These are phyloP conservation scores for Sebastes hubbsi DNA, from an alignment of 2,797 vertebrate genomes.

Conservation along the genomic window DNA sequence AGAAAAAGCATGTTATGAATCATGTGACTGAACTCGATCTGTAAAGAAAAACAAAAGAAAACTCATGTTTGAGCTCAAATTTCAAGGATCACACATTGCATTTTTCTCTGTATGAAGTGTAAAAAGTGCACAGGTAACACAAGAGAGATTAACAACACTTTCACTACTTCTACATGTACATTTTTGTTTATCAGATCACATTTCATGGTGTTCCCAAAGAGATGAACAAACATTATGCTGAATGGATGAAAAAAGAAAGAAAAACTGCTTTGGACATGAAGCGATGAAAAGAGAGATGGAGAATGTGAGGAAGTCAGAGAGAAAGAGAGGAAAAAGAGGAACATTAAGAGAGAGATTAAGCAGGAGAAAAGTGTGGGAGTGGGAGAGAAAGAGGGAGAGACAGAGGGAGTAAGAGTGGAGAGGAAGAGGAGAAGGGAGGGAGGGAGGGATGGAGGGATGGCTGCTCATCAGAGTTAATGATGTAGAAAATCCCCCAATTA, in stretches of 20 bases:
- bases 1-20: neutral
- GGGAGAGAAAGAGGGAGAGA: constrained; percentile 22
- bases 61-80: neutral
- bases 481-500: constrained; percentile 90
- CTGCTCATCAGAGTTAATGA: constrained; percentile 85
- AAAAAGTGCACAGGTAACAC: neutral
- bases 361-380: constrained; percentile 63
- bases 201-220: neutral
- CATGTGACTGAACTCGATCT: neutral
- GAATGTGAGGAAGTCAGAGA: constrained; percentile 35
- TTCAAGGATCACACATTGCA: neutral
- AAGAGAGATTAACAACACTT: neutral
- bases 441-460: constrained; percentile 59
- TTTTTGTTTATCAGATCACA: constrained; percentile 2
- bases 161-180: neutral
- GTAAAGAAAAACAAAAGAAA: neutral
- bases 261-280: neutral
- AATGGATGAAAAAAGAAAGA: neutral
- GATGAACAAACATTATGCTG: neutral
- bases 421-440: constrained; percentile 16
- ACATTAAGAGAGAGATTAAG: constrained; percentile 59
- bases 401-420: constrained; percentile 20
- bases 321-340: constrained; percentile 42
- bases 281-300: constrained; percentile 25
- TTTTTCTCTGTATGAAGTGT: neutral